Conservation (phyloP, 2,797 vertebrate genomes). For the Rhincodon typus region DNA sequence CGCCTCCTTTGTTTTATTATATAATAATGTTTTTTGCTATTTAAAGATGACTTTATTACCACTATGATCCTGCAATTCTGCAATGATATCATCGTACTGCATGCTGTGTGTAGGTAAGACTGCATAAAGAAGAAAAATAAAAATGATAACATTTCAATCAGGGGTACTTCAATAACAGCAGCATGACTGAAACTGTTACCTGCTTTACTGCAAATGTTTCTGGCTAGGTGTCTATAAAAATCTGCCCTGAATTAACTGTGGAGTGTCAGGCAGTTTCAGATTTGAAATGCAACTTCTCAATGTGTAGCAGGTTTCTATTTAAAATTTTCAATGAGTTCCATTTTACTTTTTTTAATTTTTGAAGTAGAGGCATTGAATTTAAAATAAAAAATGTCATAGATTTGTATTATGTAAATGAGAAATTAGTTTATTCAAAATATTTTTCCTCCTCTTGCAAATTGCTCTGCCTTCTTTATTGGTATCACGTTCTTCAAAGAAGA, state of each 20-base stretch:
- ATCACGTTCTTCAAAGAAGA: background rate
- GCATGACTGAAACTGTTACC: background rate
- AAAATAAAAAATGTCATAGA: background rate
- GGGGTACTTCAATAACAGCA: background rate
- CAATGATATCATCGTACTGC: background rate
- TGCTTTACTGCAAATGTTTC: background rate
- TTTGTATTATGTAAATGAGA: background rate
- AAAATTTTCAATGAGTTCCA: background rate
- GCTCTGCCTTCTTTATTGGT: background rate
- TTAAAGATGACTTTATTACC: background rate
- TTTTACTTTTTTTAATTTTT: background rate
- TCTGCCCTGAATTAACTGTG: too few relatives aligned
- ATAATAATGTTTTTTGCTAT: background rate
- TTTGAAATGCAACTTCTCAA: background rate
- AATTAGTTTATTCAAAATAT: background rate
- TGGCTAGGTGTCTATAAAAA: too few relatives aligned
- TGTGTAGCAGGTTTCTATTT: background rate
- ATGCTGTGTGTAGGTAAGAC: background rate
- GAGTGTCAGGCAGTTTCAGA: background rate
- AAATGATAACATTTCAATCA: background rate
- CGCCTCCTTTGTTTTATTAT: background rate
- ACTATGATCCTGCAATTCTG: background rate
- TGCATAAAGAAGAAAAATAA: background rate
- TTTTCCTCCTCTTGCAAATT: background rate
- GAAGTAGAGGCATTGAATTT: background rate